A percentile compares a stretch with the other conserved stretches of the same genome.
phyloP scores from a whole-genome alignment of 2,113 vertebrate genomes.

The Barbus barbus region DNA sequence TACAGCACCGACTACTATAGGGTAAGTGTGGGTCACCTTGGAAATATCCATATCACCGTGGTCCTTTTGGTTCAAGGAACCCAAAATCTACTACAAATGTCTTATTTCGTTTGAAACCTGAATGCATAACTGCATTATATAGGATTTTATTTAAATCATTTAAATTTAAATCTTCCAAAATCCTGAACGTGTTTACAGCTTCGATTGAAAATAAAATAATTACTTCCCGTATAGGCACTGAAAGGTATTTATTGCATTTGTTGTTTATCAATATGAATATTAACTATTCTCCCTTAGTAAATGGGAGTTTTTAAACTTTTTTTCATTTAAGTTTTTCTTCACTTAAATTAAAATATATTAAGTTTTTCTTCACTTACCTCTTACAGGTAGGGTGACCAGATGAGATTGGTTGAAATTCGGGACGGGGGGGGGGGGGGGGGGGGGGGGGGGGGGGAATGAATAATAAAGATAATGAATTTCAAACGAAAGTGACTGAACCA shows the following conservation, averaged over 20 bases:
- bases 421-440: too few relatives aligned
- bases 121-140: not conserved
- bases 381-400: too few relatives aligned
- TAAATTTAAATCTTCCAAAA: too few relatives aligned
- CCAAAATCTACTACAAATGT: not conserved
- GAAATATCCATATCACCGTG: not conserved
- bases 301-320: too few relatives aligned
- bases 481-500: too few relatives aligned
- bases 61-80: not conserved
- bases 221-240: not conserved
- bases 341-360: not conserved
- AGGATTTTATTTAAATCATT: not conserved
- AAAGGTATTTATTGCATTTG: too few relatives aligned
- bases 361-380: not conserved
- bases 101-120: not conserved
- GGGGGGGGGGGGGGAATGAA: too few relatives aligned
- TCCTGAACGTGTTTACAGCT: not conserved
- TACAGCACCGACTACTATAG: slow-evolving; percentile 99
- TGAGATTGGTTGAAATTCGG: too few relatives aligned
- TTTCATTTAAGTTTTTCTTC: not conserved
- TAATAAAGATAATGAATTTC: too few relatives aligned
- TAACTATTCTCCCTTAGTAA: not conserved
- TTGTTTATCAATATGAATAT: not conserved
- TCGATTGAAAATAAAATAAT: not conserved
- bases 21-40: slow-evolving; percentile 77